These are phyloP conservation scores for Platygyra sinensis DNA, from an alignment of 64 coral and sea anemone genomes.

Conservation along the genomic window DNA sequence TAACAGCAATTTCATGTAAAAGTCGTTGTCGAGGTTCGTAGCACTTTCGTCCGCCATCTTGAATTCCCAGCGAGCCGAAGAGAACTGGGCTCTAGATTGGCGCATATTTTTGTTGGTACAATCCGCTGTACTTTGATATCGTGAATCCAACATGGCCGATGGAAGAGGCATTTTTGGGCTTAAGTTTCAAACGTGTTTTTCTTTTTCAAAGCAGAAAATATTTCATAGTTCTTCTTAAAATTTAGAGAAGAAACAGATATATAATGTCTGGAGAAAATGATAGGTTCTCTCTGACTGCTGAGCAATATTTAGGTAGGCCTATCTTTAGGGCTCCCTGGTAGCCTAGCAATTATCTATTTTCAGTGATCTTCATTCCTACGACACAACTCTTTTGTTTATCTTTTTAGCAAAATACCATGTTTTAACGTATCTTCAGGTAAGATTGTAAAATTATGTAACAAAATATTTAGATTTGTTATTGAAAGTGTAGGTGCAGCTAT, in stretches of 20 bases:
- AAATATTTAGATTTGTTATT: no score
- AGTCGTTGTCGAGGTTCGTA: slow-evolving; percentile 64
- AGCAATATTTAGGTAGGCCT: slow-evolving; percentile 93
- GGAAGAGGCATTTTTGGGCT: neutral
- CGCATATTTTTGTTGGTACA: neutral
- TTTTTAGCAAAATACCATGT: slow-evolving; percentile 83
- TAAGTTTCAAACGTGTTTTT: neutral
- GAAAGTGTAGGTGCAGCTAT: no score
- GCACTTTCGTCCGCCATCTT: slow-evolving; percentile 74
- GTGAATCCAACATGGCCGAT: neutral
- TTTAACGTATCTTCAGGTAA: slow-evolving; percentile 83
- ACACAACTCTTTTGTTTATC: slow-evolving; percentile 2
- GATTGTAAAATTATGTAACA: neutral
- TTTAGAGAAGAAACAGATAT: neutral
- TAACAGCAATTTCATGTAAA: slow-evolving; percentile 83
- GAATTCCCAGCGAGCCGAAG: slow-evolving; percentile 26
- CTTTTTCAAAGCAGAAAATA: no score
- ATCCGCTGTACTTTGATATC: slow-evolving; percentile 33
- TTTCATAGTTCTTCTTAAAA: neutral
- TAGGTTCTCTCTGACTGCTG: slow-evolving; percentile 71
- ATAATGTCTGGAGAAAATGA: slow-evolving; percentile 50
- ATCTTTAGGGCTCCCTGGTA: neutral
- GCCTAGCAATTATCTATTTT: neutral
- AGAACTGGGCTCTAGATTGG: no score
- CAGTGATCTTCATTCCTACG: neutral